Percentiles rank a stretch among this genome's conserved stretches.
phyloP scores from a whole-genome alignment of 2,888 invertebrate genomes.

The Troilus luridus region DNA sequence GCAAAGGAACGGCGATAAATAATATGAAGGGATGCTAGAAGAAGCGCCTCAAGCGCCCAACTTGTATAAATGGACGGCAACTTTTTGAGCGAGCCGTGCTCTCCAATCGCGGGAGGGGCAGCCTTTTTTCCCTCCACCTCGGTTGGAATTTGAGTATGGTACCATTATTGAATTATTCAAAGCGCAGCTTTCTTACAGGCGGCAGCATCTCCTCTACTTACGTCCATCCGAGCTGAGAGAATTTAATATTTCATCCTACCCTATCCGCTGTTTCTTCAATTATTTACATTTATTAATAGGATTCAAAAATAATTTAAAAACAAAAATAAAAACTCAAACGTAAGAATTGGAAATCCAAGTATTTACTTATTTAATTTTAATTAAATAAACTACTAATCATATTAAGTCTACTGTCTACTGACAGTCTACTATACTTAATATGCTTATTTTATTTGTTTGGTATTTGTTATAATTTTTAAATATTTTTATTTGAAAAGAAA shows the following conservation, averaged over 20 bases:
- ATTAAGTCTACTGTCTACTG: too few relatives aligned
- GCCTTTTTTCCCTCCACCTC: slow-evolving; percentile 3
- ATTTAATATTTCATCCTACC: slow-evolving; percentile 8
- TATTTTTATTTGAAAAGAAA: too few relatives aligned
- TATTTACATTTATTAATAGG: background rate
- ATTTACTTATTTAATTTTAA: too few relatives aligned
- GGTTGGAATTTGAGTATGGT: slow-evolving; percentile 12
- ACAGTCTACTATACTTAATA: too few relatives aligned
- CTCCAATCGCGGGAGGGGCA: slow-evolving; percentile 42
- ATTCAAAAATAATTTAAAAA: background rate
- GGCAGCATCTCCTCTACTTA: background rate
- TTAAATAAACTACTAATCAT: too few relatives aligned
- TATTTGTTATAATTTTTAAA: too few relatives aligned
- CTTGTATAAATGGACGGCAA: slow-evolving; percentile 55
- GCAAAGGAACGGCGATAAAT: slow-evolving; percentile 54
- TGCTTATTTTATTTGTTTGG: too few relatives aligned
- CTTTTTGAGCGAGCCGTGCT: slow-evolving; percentile 41
- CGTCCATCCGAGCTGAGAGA: background rate
- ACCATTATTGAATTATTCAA: slow-evolving; percentile 48
- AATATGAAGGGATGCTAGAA: slow-evolving; percentile 45
- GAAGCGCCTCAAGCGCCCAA: slow-evolving; percentile 26
- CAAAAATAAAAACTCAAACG: background rate
- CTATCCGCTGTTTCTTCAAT: background rate
- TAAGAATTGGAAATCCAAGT: background rate
- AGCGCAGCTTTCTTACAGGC: slow-evolving; percentile 14